Base-by-base conservation (phyloP, 2,113 vertebrate species). In the Elephantulus edwardii region DNA sequence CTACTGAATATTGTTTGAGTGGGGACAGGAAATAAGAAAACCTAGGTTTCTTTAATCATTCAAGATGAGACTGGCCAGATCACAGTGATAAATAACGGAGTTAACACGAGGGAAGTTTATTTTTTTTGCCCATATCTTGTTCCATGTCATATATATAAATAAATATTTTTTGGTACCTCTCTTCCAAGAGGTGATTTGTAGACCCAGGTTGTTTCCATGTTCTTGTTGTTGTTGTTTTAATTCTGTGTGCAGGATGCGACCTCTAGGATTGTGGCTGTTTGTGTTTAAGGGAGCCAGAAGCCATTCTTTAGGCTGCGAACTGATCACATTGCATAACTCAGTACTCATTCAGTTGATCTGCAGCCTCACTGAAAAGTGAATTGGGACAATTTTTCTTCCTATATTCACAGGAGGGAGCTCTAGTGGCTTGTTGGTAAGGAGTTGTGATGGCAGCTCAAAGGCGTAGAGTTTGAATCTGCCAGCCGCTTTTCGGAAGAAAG, bases 161-260 rank as follows among this genome's bases (percentile, higher is more conserved):
- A 30, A 5, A 26, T 86, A 91, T 89, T 77, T 54, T 84, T 66
- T 24, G 54, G 5, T 17, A 30, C 11, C 28, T 87, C 56, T 85
- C 68, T 13, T 66, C n/a, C 66, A 58, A 79, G 26, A 68, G 11
- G 12, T 87, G 14, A 56, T 58, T 54, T 42, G 24, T 78, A 78
- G 38, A 81, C 24, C 2, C 4, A 50, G 1, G 1, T 56, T 50
- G 35, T 22, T 86, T 81, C 46, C 26, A 42, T 77, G 71, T 30
- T 91, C 48, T 62, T 87, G 26, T 58, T 60, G n/a, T n/a, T n/a
- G n/a, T n/a, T n/a, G n/a, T n/a, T n/a, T n/a, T n/a, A n/a, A 20
- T 54, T 60, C n/a, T 22, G 92, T 35, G 4, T 44, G 30, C 24
- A 68, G 64, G n/a, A 16, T 60, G 13, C 84, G 30, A 19, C n/a